A percentile compares a stretch with the other conserved stretches of the same genome.
phyloP scores from a whole-genome alignment of 2,888 invertebrate species.

The Theretra japonica region DNA sequence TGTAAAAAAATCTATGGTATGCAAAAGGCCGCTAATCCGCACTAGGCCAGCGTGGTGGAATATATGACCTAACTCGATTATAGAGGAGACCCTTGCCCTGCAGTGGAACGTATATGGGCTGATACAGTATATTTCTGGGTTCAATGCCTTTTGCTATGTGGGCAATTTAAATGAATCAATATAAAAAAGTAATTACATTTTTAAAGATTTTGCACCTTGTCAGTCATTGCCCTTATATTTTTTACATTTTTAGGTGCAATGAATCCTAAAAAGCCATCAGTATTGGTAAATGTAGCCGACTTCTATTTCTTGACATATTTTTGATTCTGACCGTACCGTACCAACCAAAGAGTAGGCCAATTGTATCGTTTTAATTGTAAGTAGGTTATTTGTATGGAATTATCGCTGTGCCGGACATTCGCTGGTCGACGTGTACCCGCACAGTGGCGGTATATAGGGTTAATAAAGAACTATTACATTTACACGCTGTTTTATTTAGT shows the following conservation, averaged over 20 bases:
- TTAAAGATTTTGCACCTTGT: too few relatives aligned
- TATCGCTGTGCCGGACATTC: constrained; percentile 54
- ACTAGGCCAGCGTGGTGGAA: too few relatives aligned
- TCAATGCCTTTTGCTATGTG: background rate
- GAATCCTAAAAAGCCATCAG: background rate
- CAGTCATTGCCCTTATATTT: too few relatives aligned
- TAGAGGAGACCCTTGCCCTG: too few relatives aligned
- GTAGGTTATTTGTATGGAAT: constrained; percentile 36
- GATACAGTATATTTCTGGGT: background rate
- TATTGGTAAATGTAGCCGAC: background rate
- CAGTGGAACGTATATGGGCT: too few relatives aligned
- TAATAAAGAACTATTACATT: constrained; percentile 64
- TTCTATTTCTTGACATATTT: background rate
- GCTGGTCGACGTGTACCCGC: constrained; percentile 68
- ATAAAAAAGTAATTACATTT: too few relatives aligned
- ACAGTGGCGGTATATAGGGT: constrained; percentile 54
- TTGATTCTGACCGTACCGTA: constrained; percentile 1
- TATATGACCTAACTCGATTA: too few relatives aligned
- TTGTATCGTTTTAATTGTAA: constrained; percentile 13
- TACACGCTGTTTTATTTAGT: constrained; percentile 33
- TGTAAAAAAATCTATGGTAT: too few relatives aligned
- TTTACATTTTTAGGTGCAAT: too few relatives aligned
- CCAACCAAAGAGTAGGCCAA: constrained; percentile 29
- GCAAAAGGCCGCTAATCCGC: too few relatives aligned
- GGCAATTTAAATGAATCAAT: background rate